Conservation (phyloP, 1,140 invertebrate species). For the Drosophila pandora region DNA sequence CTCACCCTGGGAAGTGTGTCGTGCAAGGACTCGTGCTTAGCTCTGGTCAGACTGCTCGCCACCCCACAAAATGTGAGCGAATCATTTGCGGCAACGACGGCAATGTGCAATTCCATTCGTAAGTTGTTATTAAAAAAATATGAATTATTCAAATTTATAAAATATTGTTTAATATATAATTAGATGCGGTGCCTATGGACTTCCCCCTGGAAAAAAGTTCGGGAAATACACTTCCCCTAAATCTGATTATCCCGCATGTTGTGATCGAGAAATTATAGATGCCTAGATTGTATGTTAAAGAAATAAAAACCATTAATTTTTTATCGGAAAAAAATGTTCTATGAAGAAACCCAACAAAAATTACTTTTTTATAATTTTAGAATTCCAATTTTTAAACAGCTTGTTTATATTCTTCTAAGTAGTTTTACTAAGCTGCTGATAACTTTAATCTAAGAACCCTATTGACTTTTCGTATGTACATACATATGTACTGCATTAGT, state of each 20-base stretch:
- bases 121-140: not conserved
- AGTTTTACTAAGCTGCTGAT: too few species aligned
- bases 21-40: slow-evolving; percentile 15
- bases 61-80: slow-evolving; percentile 21
- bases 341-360: too few species aligned
- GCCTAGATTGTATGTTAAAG: too few species aligned
- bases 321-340: too few species aligned
- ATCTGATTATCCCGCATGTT: slow-evolving; percentile 33
- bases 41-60: slow-evolving; percentile 17
- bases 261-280: slow-evolving; percentile 25
- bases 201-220: slow-evolving; percentile 13
- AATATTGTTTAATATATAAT: not conserved
- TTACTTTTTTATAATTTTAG: too few species aligned
- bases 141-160: not conserved
- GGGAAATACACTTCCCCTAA: slow-evolving; percentile 21
- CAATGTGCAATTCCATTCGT: slow-evolving; percentile 16
- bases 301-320: too few species aligned
- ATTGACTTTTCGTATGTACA: too few species aligned
- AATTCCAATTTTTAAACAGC: too few species aligned
- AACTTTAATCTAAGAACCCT: too few species aligned
- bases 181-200: slow-evolving; percentile 25
- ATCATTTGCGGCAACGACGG: slow-evolving; percentile 15
- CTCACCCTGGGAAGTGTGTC: slow-evolving; percentile 43
- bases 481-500: too few species aligned
- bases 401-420: too few species aligned